phyloP scores from a whole-genome alignment of 2,113 vertebrate species.

The Notothenia coriiceps region DNA sequence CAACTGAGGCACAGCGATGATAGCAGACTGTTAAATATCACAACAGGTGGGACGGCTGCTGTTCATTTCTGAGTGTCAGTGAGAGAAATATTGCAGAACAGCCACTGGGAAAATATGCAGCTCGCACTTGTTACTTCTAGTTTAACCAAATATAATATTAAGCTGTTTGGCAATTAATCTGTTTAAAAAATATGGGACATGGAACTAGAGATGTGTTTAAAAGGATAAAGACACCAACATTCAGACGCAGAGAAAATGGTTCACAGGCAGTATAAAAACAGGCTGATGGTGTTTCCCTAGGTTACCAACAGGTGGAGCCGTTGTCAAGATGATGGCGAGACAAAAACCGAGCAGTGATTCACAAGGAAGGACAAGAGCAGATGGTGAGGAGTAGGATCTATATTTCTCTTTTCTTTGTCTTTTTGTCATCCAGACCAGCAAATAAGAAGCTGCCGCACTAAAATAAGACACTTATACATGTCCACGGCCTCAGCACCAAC shows the following conservation, averaged over 20 bases:
- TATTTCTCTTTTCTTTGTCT: constrained; percentile 18
- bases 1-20: constrained; percentile 28
- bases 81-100: neutral
- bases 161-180: neutral
- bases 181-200: neutral
- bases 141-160: neutral
- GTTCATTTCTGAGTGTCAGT: constrained; percentile 4
- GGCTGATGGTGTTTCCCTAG: constrained; percentile 1
- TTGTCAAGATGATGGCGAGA: constrained; percentile 61
- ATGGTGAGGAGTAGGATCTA: constrained; percentile 23
- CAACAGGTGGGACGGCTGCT: constrained; percentile 30
- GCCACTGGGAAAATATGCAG: neutral
- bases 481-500: constrained; percentile 3
- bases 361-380: constrained; percentile 49
- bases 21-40: constrained; percentile 33
- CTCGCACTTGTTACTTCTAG: neutral
- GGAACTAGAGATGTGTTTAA: neutral
- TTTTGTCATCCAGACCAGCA: neutral
- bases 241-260: neutral
- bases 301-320: constrained; percentile 74
- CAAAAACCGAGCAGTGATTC: constrained; percentile 35
- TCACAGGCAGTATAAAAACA: neutral
- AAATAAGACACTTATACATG: neutral
- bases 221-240: constrained; percentile 12
- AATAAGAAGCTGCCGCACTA: neutral